phyloP scores from a whole-genome alignment of 2,888 invertebrate genomes.

The Morinoia aosen region DNA sequence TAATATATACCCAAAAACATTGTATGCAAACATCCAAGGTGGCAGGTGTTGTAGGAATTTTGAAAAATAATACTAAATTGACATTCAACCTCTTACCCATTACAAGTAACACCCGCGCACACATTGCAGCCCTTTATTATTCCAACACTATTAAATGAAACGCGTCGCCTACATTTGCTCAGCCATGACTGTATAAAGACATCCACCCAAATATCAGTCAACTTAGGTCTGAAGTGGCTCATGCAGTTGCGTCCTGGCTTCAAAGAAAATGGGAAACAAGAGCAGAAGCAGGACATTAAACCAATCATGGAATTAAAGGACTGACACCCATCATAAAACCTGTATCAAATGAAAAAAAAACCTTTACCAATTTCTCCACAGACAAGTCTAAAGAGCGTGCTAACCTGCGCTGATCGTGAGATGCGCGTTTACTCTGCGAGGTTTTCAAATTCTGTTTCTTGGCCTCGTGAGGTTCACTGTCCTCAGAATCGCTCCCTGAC shows the following conservation, averaged over 20 bases:
- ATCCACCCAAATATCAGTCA: background rate
- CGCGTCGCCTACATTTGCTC: background rate
- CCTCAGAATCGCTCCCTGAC: conserved; percentile 22
- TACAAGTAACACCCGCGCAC: background rate
- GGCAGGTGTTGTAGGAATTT: background rate
- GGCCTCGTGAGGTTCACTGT: background rate
- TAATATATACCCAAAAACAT: background rate
- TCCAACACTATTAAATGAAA: background rate
- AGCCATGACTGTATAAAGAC: background rate
- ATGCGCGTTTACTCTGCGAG: background rate
- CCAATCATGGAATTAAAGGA: background rate
- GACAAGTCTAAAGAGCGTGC: background rate
- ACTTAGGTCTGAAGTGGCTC: background rate
- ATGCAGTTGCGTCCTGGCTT: background rate
- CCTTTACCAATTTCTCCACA: background rate
- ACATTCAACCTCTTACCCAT: background rate
- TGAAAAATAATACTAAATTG: too few species aligned
- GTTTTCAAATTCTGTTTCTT: background rate
- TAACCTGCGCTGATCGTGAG: conserved; percentile 20
- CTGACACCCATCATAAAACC: background rate
- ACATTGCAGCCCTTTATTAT: background rate
- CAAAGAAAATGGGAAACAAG: background rate
- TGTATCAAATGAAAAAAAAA: background rate
- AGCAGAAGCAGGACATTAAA: background rate
- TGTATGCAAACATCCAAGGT: background rate